Base-by-base conservation (phyloP, 2,888 invertebrate genomes). In the Caenorhabditis panamensis region DNA sequence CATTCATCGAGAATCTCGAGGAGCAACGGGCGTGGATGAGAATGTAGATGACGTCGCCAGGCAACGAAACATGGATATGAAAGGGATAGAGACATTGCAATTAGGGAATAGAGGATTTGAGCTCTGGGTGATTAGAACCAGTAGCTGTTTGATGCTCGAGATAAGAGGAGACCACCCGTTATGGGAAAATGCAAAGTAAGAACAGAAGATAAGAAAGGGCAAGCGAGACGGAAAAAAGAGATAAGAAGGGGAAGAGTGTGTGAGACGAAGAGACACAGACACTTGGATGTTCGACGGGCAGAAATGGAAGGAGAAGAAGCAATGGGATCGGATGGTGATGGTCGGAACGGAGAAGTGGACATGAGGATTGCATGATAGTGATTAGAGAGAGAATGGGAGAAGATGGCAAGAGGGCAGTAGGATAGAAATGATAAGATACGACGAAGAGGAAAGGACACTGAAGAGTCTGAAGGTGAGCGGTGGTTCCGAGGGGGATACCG, bases 191-290 rank as follows among this genome's bases (percentile, higher is more conserved):
- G n/a, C n/a, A 31, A 31, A 41, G 41, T 41, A 9, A 6, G 41
- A 16, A 16, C 16, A 16, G 41, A 54, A 49, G 56, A 58, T 56
- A 72, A 64, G 54, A 62, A 71, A 71, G 69, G 69, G 69, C 69
- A 71, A 41, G 37, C 24, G 13, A 24, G 51, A 18, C 59, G 49
- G 31, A 41, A 41, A 31, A 41, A 44, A 18, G 56, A 72, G 72
- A 63, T 64, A 64, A 72, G 64, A 36, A 6, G 44, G 11, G 31
- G 64, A 22, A 72, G 63, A 58, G 64, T 36, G 49, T 54, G 31
- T 20, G 58, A 72, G 72, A 72, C 56, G 63, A 64, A 72, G 72
- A 72, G 64, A 51, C 72, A 41, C 63, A 72, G 72, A 64, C 37
- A 51, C 18, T 26, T 47, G 41, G 37, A 53, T 56, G 62, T 54